A percentile compares a stretch with the other conserved stretches of the same genome.
Conservation (phyloP, 2,888 invertebrate genomes). For the Iselma pallidipennis region DNA sequence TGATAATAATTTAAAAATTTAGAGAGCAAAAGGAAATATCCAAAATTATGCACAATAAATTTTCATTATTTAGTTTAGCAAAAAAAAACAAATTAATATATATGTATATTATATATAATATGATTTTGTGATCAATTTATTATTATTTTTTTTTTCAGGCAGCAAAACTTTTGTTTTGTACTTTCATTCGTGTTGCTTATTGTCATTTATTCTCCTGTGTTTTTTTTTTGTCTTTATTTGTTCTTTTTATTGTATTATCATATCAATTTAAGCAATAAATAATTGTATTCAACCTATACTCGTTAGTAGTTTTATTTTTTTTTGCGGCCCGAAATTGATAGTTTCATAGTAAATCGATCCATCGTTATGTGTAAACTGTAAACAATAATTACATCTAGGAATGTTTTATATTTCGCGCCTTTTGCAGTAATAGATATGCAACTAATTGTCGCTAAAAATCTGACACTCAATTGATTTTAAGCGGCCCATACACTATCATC, state of each 20-base stretch:
- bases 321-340: slow-evolving; percentile 29
- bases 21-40: slow-evolving; percentile 25
- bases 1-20: slow-evolving; percentile 40
- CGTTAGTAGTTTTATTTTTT: slow-evolving; percentile 44
- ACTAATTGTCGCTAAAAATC: no score
- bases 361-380: no score
- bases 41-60: slow-evolving; percentile 6
- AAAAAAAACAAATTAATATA: slow-evolving; percentile 14
- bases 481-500: no score
- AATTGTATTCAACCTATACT: slow-evolving; percentile 30
- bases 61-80: slow-evolving; percentile 19
- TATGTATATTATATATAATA: slow-evolving; percentile 20
- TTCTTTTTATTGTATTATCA: slow-evolving; percentile 16
- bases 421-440: no score
- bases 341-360: no score
- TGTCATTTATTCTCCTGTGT: slow-evolving; percentile 15
- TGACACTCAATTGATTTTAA: no score
- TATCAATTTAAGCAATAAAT: slow-evolving; percentile 29
- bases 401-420: no score
- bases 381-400: no score
- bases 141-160: no score
- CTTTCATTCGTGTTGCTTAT: slow-evolving; percentile 19
- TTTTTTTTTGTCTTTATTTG: background rate
- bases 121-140: slow-evolving; percentile 19
- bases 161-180: slow-evolving; percentile 7